phyloP scores from a whole-genome alignment of 2,888 invertebrate species.

The Lomographa bimaculata region DNA sequence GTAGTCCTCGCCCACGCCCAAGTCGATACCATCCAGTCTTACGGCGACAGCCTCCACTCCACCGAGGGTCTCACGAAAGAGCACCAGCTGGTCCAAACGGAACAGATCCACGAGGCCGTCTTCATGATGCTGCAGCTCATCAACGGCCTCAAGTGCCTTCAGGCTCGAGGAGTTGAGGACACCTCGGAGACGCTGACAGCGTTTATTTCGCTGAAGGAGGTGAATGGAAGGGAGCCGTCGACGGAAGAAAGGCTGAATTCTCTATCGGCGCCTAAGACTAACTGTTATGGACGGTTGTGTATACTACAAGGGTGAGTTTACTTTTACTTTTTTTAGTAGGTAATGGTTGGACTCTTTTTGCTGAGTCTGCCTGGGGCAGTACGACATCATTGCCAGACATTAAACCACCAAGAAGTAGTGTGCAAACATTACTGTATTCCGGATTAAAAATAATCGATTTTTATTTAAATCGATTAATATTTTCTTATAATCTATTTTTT shows the following conservation, averaged over 20 bases:
- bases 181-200: conserved; percentile 87
- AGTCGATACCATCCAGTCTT: conserved; percentile 89
- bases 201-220: conserved; percentile 88
- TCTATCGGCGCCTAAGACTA: conserved; percentile 75
- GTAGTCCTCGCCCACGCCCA: conserved; percentile 89
- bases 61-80: conserved; percentile 75
- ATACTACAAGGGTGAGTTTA: conserved; percentile 88
- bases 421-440: too few species aligned
- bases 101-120: conserved; percentile 86
- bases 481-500: too few species aligned
- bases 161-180: conserved; percentile 93
- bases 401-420: too few species aligned
- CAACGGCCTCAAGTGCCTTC: conserved; percentile 91
- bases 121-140: conserved; percentile 92
- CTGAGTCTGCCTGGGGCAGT: too few species aligned
- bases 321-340: conserved; percentile 1
- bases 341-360: too few species aligned
- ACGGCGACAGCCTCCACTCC: conserved; percentile 85
- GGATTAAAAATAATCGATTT: too few species aligned
- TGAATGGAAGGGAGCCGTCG: conserved; percentile 56
- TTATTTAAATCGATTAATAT: too few species aligned
- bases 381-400: too few species aligned
- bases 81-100: conserved; percentile 72
- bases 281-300: conserved; percentile 85
- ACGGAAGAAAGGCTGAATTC: conserved; percentile 73